These are phyloP conservation scores for Indri indri DNA, from an alignment of 2,113 vertebrate species.

Conservation along the genomic window DNA sequence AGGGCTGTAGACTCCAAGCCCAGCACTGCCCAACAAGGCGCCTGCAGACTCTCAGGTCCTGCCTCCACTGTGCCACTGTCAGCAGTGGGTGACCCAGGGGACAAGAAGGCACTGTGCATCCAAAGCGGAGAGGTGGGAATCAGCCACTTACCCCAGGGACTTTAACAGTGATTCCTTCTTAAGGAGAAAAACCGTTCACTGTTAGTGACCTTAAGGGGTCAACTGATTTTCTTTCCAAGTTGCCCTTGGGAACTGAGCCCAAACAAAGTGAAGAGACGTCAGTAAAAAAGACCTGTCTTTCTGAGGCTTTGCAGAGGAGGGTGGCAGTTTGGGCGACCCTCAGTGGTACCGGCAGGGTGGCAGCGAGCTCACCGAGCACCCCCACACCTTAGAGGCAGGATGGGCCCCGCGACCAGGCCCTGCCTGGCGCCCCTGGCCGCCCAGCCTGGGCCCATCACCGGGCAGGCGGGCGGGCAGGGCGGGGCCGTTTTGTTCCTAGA, in stretches of 20 bases:
- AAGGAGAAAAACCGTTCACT: not conserved
- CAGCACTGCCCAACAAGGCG: no score
- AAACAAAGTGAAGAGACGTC: not conserved
- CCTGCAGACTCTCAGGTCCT: no score
- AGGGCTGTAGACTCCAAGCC: no score
- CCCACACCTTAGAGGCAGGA: not conserved
- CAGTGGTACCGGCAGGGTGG: accelerated
- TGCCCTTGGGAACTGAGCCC: not conserved
- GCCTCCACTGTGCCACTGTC: no score
- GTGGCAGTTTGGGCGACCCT: not conserved
- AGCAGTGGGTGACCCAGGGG: no score
- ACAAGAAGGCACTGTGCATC: no score
- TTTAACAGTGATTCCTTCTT: not conserved
- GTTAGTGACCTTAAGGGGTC: not conserved
- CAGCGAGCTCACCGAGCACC: accelerated
- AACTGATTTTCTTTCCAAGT: not conserved
- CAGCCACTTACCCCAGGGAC: no score
- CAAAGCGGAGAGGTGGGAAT: no score
- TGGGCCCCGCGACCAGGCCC: not conserved
- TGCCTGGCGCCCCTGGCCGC: accelerated
- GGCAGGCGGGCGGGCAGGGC: accelerated
- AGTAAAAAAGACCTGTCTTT: not conserved
- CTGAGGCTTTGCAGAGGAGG: not conserved
- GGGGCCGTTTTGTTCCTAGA: not conserved
- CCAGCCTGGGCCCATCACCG: accelerated